These are phyloP conservation scores for Drosophila carrolli DNA, from an alignment of 1,140 invertebrate species.

Conservation along the genomic window DNA sequence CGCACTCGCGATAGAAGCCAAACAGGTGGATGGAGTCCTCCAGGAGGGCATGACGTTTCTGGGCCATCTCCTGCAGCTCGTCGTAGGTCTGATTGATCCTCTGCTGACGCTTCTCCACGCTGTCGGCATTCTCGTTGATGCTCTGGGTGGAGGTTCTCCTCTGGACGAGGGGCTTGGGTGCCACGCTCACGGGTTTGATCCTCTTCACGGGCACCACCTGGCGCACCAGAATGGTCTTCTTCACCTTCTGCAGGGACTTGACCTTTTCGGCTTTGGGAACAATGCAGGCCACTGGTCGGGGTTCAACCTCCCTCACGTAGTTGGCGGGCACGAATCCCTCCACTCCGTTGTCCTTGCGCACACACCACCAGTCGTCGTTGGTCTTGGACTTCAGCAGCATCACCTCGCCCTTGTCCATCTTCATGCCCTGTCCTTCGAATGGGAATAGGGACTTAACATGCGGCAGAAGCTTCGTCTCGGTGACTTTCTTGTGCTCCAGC, in stretches of 20 bases:
- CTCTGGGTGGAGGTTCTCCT: slow-evolving; percentile 76
- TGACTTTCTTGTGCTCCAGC: slow-evolving; percentile 92
- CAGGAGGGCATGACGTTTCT: slow-evolving; percentile 91
- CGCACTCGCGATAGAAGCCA: slow-evolving; percentile 98
- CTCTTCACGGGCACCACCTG: slow-evolving; percentile 92
- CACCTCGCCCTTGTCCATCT: slow-evolving; percentile 94
- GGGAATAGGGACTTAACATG: slow-evolving; percentile 93
- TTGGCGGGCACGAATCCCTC: slow-evolving; percentile 99
- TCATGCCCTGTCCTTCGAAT: slow-evolving; percentile 97
- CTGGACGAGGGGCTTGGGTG: slow-evolving; percentile 85
- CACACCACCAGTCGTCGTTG: slow-evolving; percentile 99
- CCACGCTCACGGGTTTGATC: slow-evolving; percentile 86
- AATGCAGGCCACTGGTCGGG: slow-evolving; percentile 91
- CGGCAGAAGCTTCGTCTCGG: slow-evolving; percentile 94
- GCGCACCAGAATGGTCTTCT: slow-evolving; percentile 94
- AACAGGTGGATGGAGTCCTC: slow-evolving; percentile 97
- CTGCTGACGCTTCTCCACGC: slow-evolving; percentile 92
- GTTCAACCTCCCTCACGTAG: slow-evolving; percentile 97
- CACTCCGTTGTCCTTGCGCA: slow-evolving; percentile 94
- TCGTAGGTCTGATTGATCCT: slow-evolving; percentile 92
- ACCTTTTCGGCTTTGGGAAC: slow-evolving; percentile 94
- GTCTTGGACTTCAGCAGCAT: slow-evolving; percentile 98
- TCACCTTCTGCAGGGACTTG: slow-evolving; percentile 92
- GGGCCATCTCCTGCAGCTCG: slow-evolving; percentile 92
- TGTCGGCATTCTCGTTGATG: slow-evolving; percentile 87